Conservation (phyloP, 2,888 invertebrate genomes). For the Hydrotaea cyrtoneurina region DNA sequence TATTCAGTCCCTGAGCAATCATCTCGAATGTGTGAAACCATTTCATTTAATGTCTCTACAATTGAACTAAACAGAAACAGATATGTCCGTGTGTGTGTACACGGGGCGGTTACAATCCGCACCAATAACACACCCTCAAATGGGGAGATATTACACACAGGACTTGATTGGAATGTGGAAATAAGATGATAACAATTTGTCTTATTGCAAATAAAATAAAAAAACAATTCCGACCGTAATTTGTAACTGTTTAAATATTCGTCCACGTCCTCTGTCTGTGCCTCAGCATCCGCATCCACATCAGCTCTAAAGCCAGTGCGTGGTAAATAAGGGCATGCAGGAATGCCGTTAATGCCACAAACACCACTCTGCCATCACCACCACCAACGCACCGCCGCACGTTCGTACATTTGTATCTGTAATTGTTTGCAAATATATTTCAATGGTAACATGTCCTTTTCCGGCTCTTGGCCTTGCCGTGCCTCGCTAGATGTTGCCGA, state of each 20-base stretch:
- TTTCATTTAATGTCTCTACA: constrained; percentile 17
- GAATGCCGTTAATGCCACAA: neutral
- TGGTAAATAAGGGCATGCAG: constrained; percentile 5
- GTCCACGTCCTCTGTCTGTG: neutral
- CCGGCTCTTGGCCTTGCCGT: neutral
- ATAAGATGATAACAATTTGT: constrained; percentile 60
- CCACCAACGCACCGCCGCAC: neutral
- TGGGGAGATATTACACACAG: neutral
- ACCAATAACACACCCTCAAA: constrained; percentile 1
- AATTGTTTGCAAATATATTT: constrained; percentile 23
- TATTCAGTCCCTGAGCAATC: neutral
- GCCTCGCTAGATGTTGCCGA: neutral
- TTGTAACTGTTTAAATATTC: constrained; percentile 39
- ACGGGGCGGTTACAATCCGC: neutral
- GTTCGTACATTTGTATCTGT: constrained; percentile 4
- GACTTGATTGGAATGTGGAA: constrained; percentile 22
- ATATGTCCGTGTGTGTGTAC: neutral
- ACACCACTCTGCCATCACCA: neutral
- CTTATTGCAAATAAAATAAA: constrained; percentile 56
- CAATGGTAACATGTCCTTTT: neutral
- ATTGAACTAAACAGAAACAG: constrained; percentile 2
- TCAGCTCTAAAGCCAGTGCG: neutral
- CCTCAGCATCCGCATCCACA: neutral
- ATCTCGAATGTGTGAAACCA: constrained; percentile 18
- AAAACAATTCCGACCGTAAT: constrained; percentile 36